Percentiles rank a stretch among this genome's conserved stretches.
These are phyloP conservation scores for Carapus acus DNA, from an alignment of 2,797 vertebrate species.

Conservation along the genomic window DNA sequence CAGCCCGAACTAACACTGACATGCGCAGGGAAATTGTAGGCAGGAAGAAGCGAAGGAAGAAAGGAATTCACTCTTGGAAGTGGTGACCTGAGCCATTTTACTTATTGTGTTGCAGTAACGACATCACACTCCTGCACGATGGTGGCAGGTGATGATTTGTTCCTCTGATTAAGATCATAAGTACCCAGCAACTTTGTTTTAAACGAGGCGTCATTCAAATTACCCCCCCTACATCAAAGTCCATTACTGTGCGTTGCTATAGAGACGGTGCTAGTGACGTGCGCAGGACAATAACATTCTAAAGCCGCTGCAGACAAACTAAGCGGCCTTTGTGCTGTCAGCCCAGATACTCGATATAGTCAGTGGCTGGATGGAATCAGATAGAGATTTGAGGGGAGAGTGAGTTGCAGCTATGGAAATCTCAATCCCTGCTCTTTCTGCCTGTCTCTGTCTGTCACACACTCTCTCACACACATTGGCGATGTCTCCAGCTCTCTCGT, in stretches of 20 bases:
- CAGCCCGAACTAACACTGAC: too few species aligned
- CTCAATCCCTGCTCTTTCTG: not conserved
- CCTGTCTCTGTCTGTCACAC: not conserved
- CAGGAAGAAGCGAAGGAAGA: not conserved
- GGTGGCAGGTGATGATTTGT: too few species aligned
- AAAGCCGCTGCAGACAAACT: too few species aligned
- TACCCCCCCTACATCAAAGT: not conserved
- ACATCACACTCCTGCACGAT: too few species aligned
- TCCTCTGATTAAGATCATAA: too few species aligned
- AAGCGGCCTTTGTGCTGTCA: too few species aligned
- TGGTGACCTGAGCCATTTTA: constrained; percentile 5
- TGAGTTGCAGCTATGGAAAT: not conserved
- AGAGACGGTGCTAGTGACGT: not conserved
- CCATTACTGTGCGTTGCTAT: not conserved
- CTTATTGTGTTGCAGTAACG: too few species aligned
- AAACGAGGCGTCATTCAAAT: not conserved
- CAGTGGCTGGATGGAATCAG: constrained; percentile 1
- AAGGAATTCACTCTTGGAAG: constrained; percentile 3
- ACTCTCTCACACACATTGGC: constrained; percentile 8
- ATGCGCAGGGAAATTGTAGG: too few species aligned
- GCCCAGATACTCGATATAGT: too few species aligned
- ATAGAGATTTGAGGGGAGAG: not conserved
- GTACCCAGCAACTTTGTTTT: too few species aligned
- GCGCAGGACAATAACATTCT: not conserved
- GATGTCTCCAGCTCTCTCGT: constrained; percentile 28